Evolutionary conservation across 2,113 vertebrate genomes (phyloP).

Genomic region (Abramis brama): DNA sequence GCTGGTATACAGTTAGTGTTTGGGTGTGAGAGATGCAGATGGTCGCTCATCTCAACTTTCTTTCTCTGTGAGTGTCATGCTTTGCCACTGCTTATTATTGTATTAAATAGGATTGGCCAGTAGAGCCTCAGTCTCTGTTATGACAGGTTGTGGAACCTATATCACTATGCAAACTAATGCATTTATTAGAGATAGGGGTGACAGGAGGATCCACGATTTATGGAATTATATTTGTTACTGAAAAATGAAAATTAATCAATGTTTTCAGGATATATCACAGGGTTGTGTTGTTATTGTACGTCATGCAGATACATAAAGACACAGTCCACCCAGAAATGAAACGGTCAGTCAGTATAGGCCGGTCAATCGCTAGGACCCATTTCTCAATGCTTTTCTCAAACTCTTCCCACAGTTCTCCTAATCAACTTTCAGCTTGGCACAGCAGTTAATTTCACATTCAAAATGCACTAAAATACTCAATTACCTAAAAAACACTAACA

Average conservation of each 20-base stretch:
- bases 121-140: not conserved
- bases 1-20: not conserved
- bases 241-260: not conserved
- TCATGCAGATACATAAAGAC: no score
- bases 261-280: no score
- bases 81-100: slow-evolving; percentile 46
- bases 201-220: not conserved
- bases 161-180: slow-evolving; percentile 38
- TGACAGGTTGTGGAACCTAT: not conserved
- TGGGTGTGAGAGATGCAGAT: slow-evolving; percentile 37
- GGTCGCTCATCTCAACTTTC: not conserved
- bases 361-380: no score
- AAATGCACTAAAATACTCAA: no score
- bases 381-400: no score
- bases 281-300: no score
- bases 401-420: no score
- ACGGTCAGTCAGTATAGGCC: no score
- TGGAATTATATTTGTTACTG: not conserved
- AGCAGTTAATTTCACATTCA: no score
- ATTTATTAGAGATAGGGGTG: slow-evolving; percentile 21
- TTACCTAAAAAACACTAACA: no score
- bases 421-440: no score
- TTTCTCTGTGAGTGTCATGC: slow-evolving; percentile 19
- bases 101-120: slow-evolving; percentile 51
- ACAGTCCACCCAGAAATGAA: no score